Evolutionary conservation across 2,113 vertebrate genomes (phyloP).

Genomic region (Agapornis roseicollis): DNA sequence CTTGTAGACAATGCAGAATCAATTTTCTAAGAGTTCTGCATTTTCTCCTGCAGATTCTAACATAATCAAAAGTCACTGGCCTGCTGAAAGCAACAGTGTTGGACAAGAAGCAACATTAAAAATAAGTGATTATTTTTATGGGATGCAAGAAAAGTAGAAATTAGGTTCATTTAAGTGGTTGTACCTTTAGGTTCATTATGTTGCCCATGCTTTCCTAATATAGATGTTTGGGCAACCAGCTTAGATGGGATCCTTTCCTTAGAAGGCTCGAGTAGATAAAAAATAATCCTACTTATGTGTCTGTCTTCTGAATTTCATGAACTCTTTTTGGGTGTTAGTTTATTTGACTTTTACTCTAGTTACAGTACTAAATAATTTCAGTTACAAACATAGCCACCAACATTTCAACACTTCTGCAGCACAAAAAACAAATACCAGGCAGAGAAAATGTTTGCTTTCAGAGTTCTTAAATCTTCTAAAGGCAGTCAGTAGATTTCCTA

Average conservation of each 20-base stretch:
- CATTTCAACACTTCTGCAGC: not conserved
- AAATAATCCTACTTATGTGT: not conserved
- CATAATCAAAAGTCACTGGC: not conserved
- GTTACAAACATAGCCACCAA: not conserved
- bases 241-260: not conserved
- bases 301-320: not conserved
- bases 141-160: not conserved
- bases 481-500: not conserved
- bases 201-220: not conserved
- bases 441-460: not conserved
- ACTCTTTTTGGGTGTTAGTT: not conserved
- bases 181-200: not conserved
- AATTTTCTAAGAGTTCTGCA: not conserved
- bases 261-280: not conserved
- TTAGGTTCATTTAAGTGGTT: not conserved
- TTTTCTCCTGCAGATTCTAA: not conserved
- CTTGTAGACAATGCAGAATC: not conserved
- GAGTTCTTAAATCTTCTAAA: not conserved
- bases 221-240: not conserved
- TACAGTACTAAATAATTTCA: not conserved
- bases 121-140: not conserved
- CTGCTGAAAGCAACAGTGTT: not conserved
- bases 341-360: not conserved
- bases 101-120: not conserved
- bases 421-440: not conserved